Percentiles rank a stretch among this genome's conserved stretches.
Evolutionary conservation across 2,888 invertebrate species (phyloP).

Genomic region (Euproctis similis): DNA sequence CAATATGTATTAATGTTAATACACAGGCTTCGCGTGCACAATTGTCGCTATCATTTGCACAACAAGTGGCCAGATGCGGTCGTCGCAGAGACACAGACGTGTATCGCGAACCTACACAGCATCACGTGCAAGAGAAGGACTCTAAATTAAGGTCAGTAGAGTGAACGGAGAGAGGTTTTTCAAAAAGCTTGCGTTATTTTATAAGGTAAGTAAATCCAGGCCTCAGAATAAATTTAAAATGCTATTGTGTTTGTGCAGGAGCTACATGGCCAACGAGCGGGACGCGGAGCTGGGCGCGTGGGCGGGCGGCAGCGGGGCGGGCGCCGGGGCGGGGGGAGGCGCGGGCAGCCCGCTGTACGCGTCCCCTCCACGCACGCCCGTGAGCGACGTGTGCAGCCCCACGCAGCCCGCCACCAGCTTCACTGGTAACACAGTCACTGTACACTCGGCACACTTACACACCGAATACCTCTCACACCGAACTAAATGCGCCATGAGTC

Average conservation of each 20-base stretch:
- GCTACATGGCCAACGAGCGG: slow-evolving; percentile 56
- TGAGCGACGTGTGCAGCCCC: slow-evolving; percentile 77
- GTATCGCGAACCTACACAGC: slow-evolving; percentile 53
- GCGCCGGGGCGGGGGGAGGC: slow-evolving; percentile 25
- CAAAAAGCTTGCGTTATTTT: no score
- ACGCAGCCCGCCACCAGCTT: slow-evolving; percentile 43
- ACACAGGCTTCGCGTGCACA: slow-evolving; percentile 52
- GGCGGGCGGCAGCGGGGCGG: slow-evolving; percentile 22
- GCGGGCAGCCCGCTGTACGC: slow-evolving; percentile 81
- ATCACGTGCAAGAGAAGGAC: slow-evolving; percentile 49
- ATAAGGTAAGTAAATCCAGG: no score
- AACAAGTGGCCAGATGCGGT: slow-evolving; percentile 91
- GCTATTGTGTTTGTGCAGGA: slow-evolving; percentile 28
- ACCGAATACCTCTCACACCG: no score
- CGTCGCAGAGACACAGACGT: slow-evolving; percentile 73
- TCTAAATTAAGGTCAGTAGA: slow-evolving; percentile 77
- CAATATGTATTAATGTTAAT: no score
- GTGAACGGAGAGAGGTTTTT: no score
- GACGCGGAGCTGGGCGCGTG: slow-evolving; percentile 51
- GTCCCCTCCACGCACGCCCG: slow-evolving; percentile 86
- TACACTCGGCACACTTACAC: no score
- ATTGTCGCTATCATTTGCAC: slow-evolving; percentile 90
- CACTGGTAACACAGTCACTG: no score
- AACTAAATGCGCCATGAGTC: no score
- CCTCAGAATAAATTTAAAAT: no score